Base-by-base conservation (phyloP, 2,888 invertebrate genomes). In the Euplagia quadripunctaria region DNA sequence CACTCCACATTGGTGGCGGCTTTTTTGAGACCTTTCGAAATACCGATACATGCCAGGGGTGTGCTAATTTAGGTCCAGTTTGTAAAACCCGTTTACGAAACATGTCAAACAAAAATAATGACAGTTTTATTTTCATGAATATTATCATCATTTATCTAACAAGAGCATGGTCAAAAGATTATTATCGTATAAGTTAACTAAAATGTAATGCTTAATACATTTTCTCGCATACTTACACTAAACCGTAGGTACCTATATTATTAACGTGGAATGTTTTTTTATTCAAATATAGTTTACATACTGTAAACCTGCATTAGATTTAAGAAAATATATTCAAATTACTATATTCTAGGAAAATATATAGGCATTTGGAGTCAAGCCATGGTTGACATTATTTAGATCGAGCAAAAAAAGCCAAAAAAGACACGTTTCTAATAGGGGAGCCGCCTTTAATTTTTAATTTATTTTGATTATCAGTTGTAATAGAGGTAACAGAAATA, bases 61-160 rank as follows among this genome's bases (percentile, higher is more conserved):
- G 81, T 77, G 68, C 76, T 69, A 82, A 82, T 80, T 78, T 73
- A 75, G 74, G 67, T 81, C 83, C 81, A 82, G 83, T 83, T 83
- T 76, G 65, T 43, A 73, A 77, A 82, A 82, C 83, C 70, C 64
- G 85, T 79, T 81, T 63, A 17, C 20, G 72, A 68, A 12, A 64
- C 77, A 79, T 74, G 79, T 75, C 76, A 84, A 77, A 75, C 67
- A 55, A 75, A 80, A 82, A 67, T 76, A 74, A 78, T 70, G 51
- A 41, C 69, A 52, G 66, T 55, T 51, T 72, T 52, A 75, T 74
- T 76, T 77, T 72, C 67, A 71, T 79, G 65, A 74, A 75, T 79
- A 76, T 76, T 76, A 82, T 71, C 75, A 67, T 71, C 71, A 75
- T 76, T 71, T 77, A 76, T 78, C 75, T 78, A 78, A 75, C 64